Conservation (phyloP, 2,113 vertebrate genomes). For the Nansenia antarctica region DNA sequence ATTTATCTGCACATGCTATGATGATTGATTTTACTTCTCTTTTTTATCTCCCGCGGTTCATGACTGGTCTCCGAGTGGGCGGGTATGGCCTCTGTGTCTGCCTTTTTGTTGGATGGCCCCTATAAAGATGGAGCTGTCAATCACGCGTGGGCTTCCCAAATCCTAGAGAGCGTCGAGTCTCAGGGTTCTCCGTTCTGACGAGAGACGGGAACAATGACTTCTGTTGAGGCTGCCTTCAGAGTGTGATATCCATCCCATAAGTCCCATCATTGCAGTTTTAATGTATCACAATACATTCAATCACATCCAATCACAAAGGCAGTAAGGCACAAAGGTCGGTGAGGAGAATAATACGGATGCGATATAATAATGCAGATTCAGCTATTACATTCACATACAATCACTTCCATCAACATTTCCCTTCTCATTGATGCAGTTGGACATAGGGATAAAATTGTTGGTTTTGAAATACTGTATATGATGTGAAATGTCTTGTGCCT, state of each 20-base stretch:
- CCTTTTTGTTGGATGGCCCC: slow-evolving; percentile 30
- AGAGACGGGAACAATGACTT: slow-evolving; percentile 59
- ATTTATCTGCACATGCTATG: slow-evolving; percentile 12
- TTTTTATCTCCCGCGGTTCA: slow-evolving; percentile 26
- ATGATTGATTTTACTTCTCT: slow-evolving; percentile 33
- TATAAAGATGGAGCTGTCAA: slow-evolving; percentile 67
- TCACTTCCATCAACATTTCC: background rate
- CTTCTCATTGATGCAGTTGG: background rate
- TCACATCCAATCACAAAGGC: background rate
- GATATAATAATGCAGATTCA: background rate
- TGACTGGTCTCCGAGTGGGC: slow-evolving; percentile 36
- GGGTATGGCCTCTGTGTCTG: slow-evolving; percentile 44
- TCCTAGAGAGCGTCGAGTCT: slow-evolving; percentile 39
- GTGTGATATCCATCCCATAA: background rate
- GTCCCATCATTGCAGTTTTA: background rate
- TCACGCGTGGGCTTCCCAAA: slow-evolving; percentile 44
- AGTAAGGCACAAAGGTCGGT: background rate
- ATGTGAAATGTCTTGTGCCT: no score
- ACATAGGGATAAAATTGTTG: background rate
- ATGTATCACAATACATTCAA: no score
- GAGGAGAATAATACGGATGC: background rate
- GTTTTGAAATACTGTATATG: no score
- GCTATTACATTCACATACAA: background rate
- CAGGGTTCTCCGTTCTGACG: slow-evolving; percentile 15
- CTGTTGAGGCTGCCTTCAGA: background rate